phyloP scores from a whole-genome alignment of 2,797 vertebrate genomes.

The Mormyrus proboscirostris region DNA sequence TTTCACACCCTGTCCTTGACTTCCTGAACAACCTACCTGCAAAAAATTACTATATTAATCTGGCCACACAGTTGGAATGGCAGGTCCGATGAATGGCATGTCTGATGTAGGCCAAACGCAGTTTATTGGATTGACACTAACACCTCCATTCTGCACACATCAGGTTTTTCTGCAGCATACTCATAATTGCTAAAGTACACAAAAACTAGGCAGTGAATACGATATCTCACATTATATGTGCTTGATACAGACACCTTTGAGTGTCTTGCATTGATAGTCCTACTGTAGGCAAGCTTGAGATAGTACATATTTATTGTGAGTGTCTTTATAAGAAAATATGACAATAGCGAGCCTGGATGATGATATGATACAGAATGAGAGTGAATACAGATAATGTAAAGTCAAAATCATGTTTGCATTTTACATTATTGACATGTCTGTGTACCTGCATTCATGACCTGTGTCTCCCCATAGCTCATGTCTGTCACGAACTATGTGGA shows the following conservation, averaged over 20 bases:
- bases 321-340: not conserved
- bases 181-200: not conserved
- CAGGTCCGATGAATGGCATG: not conserved
- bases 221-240: not conserved
- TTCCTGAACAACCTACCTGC: not conserved
- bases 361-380: not conserved
- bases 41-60: not conserved
- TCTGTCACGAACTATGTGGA: not conserved
- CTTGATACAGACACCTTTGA: not conserved
- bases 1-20: not conserved
- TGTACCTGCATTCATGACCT: not conserved
- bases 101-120: not conserved
- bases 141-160: not conserved
- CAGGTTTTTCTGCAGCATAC: not conserved
- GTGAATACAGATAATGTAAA: not conserved
- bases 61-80: not conserved
- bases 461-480: not conserved
- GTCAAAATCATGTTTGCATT: not conserved
- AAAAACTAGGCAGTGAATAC: not conserved
- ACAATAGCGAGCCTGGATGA: not conserved
- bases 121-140: not conserved
- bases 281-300: not conserved
- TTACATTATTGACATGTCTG: not conserved
- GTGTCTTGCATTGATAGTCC: not conserved
- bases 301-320: not conserved